Evolutionary conservation across 2,113 vertebrate species (phyloP), one percentile per base, ranked within the genome.

Genomic region (Nesogale talazaci): DNA sequence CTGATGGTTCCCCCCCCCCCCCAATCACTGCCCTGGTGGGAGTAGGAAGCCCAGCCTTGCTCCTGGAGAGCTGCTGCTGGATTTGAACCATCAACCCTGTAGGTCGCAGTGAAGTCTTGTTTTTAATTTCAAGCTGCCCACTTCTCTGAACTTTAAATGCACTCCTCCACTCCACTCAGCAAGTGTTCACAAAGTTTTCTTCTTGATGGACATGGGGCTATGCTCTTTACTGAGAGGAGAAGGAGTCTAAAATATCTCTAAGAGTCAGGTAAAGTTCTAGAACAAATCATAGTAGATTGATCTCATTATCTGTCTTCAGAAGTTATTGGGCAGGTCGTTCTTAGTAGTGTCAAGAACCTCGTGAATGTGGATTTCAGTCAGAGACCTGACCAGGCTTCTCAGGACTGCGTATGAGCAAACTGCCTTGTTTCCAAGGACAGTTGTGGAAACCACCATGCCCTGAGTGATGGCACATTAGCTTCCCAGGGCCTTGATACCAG

Each of bases 51-150:
- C n/a, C n/a, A n/a, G n/a, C n/a, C n/a, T n/a, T n/a, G n/a, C n/a
- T n/a, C n/a, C n/a, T n/a, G n/a, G n/a, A n/a, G n/a, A n/a, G n/a
- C n/a, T n/a, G n/a, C n/a, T n/a, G n/a, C n/a, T n/a, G n/a, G n/a
- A n/a, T n/a, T n/a, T n/a, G n/a, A n/a, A n/a, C n/a, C n/a, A n/a
- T n/a, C n/a, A n/a, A n/a, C n/a, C n/a, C n/a, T n/a, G n/a, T n/a
- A n/a, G n/a, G n/a, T n/a, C n/a, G n/a, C n/a, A n/a, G n/a, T 3
- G 2, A 85, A 92, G 22, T 59, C 74, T 93, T 86, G 27, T 19
- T 91, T 89, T 90, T 91, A 87, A 93, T 42, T 87, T 22, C 20
- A 42, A 89, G 81, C 9, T 76, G 3, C 76, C 57, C 72, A 94
- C 80, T 90, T 38, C 31, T 83, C 65, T 91, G 72, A 91, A 90